Conservation (phyloP, 2,113 vertebrate genomes). For the Pycnonotus jocosus region DNA sequence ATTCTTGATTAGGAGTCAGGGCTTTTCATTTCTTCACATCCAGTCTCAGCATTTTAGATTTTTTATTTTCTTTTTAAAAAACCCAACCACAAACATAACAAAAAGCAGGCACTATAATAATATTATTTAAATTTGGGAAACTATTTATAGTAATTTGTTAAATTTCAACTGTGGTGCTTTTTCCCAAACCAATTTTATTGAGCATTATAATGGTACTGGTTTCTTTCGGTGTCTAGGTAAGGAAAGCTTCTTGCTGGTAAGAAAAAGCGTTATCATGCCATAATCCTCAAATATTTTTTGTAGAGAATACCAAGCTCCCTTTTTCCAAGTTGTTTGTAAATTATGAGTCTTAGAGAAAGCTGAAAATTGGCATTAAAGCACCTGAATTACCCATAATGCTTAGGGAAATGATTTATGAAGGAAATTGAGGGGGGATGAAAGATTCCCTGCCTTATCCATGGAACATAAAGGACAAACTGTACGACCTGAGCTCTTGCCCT, state of each 20-base stretch:
- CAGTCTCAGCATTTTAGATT: background rate
- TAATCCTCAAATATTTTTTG: background rate
- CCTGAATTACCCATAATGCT: background rate
- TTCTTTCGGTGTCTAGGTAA: background rate
- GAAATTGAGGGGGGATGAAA: background rate
- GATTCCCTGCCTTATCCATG: background rate
- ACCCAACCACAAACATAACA: background rate
- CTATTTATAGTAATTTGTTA: background rate
- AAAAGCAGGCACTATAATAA: background rate
- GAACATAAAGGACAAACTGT: background rate
- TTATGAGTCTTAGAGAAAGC: background rate
- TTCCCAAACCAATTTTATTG: background rate
- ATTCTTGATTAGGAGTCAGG: background rate
- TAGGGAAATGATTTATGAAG: background rate
- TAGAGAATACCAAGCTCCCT: background rate
- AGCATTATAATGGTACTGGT: background rate
- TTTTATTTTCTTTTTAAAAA: background rate
- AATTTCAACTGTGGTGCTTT: background rate
- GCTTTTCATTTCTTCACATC: background rate
- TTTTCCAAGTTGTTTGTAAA: background rate
- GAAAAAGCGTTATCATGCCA: background rate
- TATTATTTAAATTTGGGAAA: background rate
- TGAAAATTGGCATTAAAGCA: background rate
- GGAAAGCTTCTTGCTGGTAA: background rate
- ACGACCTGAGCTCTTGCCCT: background rate